Percentiles rank a stretch among this genome's conserved stretches.
Conservation (phyloP, 2,113 vertebrate species). For the Eurystomus gularis region DNA sequence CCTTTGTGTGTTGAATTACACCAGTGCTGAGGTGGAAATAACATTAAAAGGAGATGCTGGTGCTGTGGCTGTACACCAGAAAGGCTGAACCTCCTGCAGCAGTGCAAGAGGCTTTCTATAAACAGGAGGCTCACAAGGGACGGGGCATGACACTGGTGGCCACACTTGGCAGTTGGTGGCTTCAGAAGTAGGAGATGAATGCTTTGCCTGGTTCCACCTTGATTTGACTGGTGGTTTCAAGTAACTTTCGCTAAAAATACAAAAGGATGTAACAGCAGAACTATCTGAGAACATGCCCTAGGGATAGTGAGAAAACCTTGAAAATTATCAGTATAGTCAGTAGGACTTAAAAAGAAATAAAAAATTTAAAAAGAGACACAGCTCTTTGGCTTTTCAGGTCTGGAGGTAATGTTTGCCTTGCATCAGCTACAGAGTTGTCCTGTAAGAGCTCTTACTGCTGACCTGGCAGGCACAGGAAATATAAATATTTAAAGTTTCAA, state of each 20-base stretch:
- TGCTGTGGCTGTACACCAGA: neutral
- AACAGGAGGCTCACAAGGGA: neutral
- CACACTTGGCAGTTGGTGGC: neutral
- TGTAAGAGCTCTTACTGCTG: neutral
- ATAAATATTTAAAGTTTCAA: slow-evolving; percentile 61
- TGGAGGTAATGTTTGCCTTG: neutral
- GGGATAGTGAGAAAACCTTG: neutral
- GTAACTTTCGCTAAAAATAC: neutral
- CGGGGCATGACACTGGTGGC: neutral
- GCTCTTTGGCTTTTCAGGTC: neutral
- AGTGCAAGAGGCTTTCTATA: neutral
- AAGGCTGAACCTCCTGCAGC: neutral
- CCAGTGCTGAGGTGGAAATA: neutral
- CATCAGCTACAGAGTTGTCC: neutral
- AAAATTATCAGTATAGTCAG: neutral
- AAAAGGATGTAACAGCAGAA: neutral
- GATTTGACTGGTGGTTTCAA: neutral
- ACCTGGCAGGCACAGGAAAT: neutral
- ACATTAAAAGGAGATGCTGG: neutral
- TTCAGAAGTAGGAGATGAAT: neutral
- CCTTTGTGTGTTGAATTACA: neutral
- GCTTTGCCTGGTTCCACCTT: neutral
- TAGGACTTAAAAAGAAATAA: neutral
- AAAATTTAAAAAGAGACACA: neutral
- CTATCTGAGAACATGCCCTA: neutral